Percentiles rank a stretch among this genome's conserved stretches.
Evolutionary conservation across 1,140 invertebrate species (phyloP).

Genomic region (Lethrus apterus): DNA sequence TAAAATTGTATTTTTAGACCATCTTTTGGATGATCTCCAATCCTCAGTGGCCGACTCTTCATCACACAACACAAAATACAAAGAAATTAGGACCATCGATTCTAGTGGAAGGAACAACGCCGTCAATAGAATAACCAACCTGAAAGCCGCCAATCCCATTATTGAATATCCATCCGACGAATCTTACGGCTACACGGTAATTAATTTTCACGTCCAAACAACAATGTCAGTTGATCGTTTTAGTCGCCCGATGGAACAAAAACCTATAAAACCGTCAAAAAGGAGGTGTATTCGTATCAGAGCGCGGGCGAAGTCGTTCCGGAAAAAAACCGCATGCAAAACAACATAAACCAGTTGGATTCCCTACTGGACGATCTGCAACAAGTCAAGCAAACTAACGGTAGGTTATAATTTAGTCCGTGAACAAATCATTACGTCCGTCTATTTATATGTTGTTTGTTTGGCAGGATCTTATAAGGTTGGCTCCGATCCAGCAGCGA

Average conservation of each 20-base stretch:
- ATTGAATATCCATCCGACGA: constrained; percentile 37
- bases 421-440: not conserved
- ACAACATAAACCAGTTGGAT: constrained; percentile 49
- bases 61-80: constrained; percentile 18
- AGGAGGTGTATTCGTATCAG: constrained; percentile 35
- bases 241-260: constrained; percentile 36
- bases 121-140: constrained; percentile 27
- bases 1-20: no score
- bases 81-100: constrained; percentile 21
- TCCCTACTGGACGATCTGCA: constrained; percentile 47
- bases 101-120: constrained; percentile 29
- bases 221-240: constrained; percentile 10
- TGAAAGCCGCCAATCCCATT: constrained; percentile 32
- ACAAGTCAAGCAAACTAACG: constrained; percentile 36
- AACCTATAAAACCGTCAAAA: constrained; percentile 33
- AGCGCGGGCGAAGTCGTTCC: constrained; percentile 23
- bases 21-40: constrained; percentile 38
- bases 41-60: constrained; percentile 32
- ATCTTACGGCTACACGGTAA: constrained; percentile 34
- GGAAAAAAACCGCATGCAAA: constrained; percentile 37
- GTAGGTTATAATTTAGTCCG: not conserved
- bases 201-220: no score
- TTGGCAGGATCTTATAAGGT: constrained; percentile 30
- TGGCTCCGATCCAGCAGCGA: constrained; percentile 1
- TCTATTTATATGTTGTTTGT: constrained; percentile 25